Evolutionary conservation across 23 tunicate genomes (phyloP).

Genomic region (Ascidia mentula): DNA sequence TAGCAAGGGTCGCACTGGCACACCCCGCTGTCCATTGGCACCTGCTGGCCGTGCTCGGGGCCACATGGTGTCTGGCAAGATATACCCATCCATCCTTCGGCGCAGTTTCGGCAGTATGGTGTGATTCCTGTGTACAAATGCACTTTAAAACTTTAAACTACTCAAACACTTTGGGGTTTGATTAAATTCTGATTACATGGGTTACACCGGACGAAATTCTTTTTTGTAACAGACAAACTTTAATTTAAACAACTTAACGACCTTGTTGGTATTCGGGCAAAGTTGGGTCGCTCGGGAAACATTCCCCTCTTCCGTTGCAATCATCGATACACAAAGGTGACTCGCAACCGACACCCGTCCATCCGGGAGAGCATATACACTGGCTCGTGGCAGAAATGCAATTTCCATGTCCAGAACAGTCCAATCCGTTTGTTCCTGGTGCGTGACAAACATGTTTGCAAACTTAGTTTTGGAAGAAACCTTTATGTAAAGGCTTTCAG

Average conservation of each 20-base stretch:
- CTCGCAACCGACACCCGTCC: constrained; percentile 26
- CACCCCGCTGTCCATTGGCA: constrained; percentile 20
- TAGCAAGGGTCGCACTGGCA: constrained; percentile 30
- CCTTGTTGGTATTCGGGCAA: constrained; percentile 8
- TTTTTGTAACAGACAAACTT: too few relatives aligned
- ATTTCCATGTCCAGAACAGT: constrained; percentile 36
- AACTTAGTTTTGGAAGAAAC: too few relatives aligned
- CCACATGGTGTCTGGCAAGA: constrained; percentile 13
- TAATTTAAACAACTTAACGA: neutral
- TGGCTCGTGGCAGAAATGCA: constrained; percentile 24
- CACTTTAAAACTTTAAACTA: too few relatives aligned
- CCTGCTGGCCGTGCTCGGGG: constrained; percentile 17
- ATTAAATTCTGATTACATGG: too few relatives aligned
- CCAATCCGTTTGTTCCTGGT: constrained; percentile 15
- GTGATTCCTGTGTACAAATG: neutral
- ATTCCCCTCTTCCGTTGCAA: constrained; percentile 28
- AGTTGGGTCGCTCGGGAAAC: constrained; percentile 18
- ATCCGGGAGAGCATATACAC: constrained; percentile 26
- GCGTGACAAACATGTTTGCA: neutral
- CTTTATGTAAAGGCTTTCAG: too few relatives aligned
- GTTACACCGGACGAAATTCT: too few relatives aligned
- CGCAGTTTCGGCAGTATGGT: constrained; percentile 37
- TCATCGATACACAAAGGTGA: constrained; percentile 16
- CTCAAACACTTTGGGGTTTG: too few relatives aligned
- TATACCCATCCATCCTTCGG: constrained; percentile 23